These are phyloP conservation scores for Diorhabda elongata DNA, from an alignment of 1,140 invertebrate species.

Conservation along the genomic window DNA sequence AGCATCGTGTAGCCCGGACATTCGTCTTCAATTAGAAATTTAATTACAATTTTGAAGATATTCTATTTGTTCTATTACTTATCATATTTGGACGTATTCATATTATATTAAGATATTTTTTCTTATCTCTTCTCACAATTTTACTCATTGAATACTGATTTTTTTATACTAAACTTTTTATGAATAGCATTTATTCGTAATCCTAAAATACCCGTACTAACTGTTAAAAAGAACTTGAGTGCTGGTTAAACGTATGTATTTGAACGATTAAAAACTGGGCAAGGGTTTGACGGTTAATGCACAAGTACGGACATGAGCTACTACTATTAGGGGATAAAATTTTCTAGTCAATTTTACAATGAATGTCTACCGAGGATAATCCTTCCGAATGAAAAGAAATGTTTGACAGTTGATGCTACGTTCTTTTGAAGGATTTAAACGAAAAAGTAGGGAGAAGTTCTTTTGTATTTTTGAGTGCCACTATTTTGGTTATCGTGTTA, in stretches of 20 bases:
- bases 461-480: conserved; percentile 1
- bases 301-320: not conserved
- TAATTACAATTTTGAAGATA: no score
- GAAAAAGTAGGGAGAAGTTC: not conserved
- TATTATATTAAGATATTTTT: no score
- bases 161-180: no score
- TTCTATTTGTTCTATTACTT: no score
- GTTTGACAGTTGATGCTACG: not conserved
- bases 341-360: conserved; percentile 3
- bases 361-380: not conserved
- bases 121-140: no score
- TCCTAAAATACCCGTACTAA: not conserved
- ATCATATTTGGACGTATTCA: no score
- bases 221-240: not conserved
- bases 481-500: conserved; percentile 2
- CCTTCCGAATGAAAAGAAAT: conserved; percentile 1
- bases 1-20: no score
- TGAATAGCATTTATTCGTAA: no score
- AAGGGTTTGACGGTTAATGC: not conserved
- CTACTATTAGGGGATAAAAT: conserved; percentile 2
- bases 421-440: conserved; percentile 1
- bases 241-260: conserved; percentile 2
- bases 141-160: no score
- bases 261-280: conserved; percentile 2
- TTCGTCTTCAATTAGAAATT: no score